A percentile compares a stretch with the other conserved stretches of the same genome.
These are phyloP conservation scores for Pegoplata infirma DNA, from an alignment of 2,888 invertebrate genomes.

Conservation along the genomic window DNA sequence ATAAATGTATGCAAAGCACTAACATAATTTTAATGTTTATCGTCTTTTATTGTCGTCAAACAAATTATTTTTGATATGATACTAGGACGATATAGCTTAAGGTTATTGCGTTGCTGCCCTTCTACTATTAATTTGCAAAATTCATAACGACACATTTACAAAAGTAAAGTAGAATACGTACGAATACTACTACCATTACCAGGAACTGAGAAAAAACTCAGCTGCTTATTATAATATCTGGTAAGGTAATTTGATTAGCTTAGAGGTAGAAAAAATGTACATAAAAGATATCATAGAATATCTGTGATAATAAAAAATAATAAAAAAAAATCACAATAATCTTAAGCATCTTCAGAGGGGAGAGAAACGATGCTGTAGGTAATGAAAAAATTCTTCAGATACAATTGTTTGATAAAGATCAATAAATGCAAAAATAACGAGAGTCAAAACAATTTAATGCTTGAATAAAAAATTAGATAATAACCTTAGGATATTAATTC, in stretches of 20 bases:
- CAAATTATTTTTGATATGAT: slow-evolving; percentile 76
- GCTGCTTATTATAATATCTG: slow-evolving; percentile 67
- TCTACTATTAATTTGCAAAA: slow-evolving; percentile 52
- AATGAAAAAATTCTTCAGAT: slow-evolving; percentile 34
- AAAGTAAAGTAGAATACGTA: background rate
- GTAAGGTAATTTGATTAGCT: slow-evolving; percentile 59
- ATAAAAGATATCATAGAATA: slow-evolving; percentile 49
- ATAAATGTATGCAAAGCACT: slow-evolving; percentile 43
- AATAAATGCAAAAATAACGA: slow-evolving; percentile 61
- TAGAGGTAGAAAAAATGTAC: slow-evolving; percentile 36
- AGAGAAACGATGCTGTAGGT: background rate
- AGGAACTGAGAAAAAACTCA: slow-evolving; percentile 71
- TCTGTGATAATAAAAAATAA: slow-evolving; percentile 59
- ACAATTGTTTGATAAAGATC: slow-evolving; percentile 56
- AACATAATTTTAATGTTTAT: slow-evolving; percentile 77
- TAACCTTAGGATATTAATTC: slow-evolving; percentile 52
- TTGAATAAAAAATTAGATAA: slow-evolving; percentile 76
- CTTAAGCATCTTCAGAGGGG: slow-evolving; percentile 23
- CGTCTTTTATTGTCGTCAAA: slow-evolving; percentile 77
- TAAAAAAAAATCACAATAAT: slow-evolving; percentile 47
- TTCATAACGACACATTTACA: background rate
- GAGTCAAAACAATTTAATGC: slow-evolving; percentile 78
- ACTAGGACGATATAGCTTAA: slow-evolving; percentile 68
- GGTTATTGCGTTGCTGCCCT: slow-evolving; percentile 71
- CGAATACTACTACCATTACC: slow-evolving; percentile 44